A percentile compares a stretch with the other conserved stretches of the same genome.
These are phyloP conservation scores for Otus scops DNA, from an alignment of 2,797 vertebrate genomes.

Conservation along the genomic window DNA sequence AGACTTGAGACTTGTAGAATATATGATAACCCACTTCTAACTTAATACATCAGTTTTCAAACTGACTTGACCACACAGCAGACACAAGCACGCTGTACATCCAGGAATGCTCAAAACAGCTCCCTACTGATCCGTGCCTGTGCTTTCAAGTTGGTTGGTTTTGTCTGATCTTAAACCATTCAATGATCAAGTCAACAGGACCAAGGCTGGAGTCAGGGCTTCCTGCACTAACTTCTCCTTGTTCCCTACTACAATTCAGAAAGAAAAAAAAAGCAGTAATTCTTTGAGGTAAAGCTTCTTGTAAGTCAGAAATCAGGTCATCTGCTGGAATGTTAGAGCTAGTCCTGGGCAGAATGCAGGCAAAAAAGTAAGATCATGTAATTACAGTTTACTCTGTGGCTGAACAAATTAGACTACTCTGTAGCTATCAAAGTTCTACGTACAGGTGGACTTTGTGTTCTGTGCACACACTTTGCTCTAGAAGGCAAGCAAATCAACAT, in stretches of 20 bases:
- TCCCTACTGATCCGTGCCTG: background rate
- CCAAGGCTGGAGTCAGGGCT: background rate
- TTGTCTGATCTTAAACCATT: background rate
- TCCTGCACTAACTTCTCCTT: background rate
- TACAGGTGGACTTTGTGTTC: background rate
- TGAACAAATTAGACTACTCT: background rate
- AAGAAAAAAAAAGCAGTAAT: background rate
- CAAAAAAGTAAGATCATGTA: background rate
- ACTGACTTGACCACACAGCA: background rate
- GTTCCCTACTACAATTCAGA: background rate
- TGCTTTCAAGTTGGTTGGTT: background rate
- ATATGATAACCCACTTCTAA: background rate
- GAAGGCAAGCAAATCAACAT: background rate
- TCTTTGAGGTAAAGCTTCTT: slow-evolving; percentile 19
- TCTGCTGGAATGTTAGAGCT: slow-evolving; percentile 14
- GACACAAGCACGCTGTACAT: background rate
- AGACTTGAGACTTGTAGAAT: background rate
- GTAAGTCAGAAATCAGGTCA: background rate
- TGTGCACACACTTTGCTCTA: background rate
- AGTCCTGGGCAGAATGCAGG: background rate
- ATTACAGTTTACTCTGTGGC: background rate
- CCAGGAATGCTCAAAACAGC: background rate
- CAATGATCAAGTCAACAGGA: background rate
- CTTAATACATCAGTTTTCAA: background rate
- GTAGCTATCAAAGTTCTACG: background rate